Conservation (phyloP, 2,113 vertebrate species). For the Cyphomyrus discorhynchus region DNA sequence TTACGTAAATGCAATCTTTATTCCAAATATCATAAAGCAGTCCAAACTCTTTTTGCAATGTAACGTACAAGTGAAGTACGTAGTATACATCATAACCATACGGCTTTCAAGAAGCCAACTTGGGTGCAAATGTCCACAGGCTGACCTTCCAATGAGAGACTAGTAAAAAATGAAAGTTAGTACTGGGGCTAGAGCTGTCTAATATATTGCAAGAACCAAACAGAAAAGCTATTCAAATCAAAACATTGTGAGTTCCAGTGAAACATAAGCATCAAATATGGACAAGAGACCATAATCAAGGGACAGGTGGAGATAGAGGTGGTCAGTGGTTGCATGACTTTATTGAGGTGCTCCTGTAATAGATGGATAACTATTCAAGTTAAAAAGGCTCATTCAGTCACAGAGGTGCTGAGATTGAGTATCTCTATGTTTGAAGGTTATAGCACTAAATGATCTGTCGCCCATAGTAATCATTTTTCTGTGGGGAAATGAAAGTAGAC, state of each 20-base stretch:
- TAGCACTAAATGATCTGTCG: neutral
- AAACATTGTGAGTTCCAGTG: too few species aligned
- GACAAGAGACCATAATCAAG: too few species aligned
- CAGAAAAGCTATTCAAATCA: too few species aligned
- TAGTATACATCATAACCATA: neutral
- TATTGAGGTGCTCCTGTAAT: neutral
- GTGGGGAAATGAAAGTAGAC: neutral
- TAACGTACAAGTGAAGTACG: neutral
- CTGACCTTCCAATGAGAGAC: too few species aligned
- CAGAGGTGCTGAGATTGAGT: too few species aligned
- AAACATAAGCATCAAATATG: too few species aligned
- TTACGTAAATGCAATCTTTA: neutral
- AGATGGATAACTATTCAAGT: neutral
- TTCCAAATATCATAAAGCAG: neutral
- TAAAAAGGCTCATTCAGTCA: too few species aligned
- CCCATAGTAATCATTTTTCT: neutral
- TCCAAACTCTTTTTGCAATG: neutral
- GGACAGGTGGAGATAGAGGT: too few species aligned
- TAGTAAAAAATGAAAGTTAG: too few species aligned
- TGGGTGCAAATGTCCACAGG: neutral
- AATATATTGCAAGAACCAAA: too few species aligned
- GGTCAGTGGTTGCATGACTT: too few species aligned
- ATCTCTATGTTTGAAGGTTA: neutral
- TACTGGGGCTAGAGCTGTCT: too few species aligned
- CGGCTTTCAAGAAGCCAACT: neutral